phyloP scores from a whole-genome alignment of 2,888 invertebrate species.

The Oconnorella tubifera region DNA sequence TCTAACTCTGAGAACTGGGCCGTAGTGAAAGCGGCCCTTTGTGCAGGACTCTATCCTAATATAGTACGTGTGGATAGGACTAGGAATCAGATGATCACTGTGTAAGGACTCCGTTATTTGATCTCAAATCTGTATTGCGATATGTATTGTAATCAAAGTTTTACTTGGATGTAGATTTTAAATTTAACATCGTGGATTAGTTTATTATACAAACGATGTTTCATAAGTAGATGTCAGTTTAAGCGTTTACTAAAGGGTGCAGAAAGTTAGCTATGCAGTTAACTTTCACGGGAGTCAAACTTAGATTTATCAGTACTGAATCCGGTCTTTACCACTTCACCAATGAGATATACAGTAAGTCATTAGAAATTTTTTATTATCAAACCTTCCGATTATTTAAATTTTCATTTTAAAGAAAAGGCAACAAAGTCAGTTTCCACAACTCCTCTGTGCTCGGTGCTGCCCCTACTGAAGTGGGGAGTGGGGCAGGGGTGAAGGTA shows the following conservation, averaged over 20 bases:
- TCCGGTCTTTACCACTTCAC: too few relatives aligned
- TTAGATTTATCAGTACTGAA: too few relatives aligned
- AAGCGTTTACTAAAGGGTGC: too few relatives aligned
- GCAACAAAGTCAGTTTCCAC: constrained; percentile 65
- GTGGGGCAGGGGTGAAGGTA: constrained; percentile 13
- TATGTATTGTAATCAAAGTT: not conserved
- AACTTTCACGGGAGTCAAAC: too few relatives aligned
- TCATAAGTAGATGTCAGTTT: too few relatives aligned
- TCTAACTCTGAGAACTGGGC: constrained; percentile 81
- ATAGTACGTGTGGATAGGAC: constrained; percentile 71
- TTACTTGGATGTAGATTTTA: not conserved
- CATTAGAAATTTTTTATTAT: too few relatives aligned
- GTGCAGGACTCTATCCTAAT: constrained; percentile 86
- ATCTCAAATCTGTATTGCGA: not conserved
- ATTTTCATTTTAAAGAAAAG: constrained; percentile 61
- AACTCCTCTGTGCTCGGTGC: constrained; percentile 63
- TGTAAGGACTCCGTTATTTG: constrained; percentile 22
- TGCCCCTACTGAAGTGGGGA: constrained; percentile 38
- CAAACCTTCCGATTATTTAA: too few relatives aligned
- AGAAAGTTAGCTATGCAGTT: too few relatives aligned
- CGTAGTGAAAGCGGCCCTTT: constrained; percentile 82
- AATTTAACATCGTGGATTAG: constrained; percentile 2
- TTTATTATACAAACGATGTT: too few relatives aligned
- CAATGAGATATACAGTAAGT: too few relatives aligned
- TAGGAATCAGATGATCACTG: constrained; percentile 48